Base-by-base conservation (phyloP, 1,140 invertebrate genomes). In the Drosophila funebris region DNA sequence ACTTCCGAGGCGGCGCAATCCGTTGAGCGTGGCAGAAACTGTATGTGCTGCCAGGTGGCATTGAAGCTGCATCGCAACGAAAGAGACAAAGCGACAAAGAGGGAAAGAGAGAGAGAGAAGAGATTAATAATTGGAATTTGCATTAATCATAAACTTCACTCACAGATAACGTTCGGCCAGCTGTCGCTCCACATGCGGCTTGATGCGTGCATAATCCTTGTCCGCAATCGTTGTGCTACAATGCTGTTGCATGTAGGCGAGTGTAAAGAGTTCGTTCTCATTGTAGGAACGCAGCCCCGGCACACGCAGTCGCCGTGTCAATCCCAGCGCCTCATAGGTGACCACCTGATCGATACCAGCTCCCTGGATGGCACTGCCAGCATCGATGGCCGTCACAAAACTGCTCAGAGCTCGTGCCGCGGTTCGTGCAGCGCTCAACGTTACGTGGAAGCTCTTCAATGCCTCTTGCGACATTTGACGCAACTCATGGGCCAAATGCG, bases 31-130 rank as follows among this genome's bases (percentile, higher is more conserved):
- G 88, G 79, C 71, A 91, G 63, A 57, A 90, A 90, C 72, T 90
- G 90, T 41, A 91, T 90, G 24, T 91, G 90, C 54, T 90, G 83
- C 90, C 90, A 91, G 13, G 88, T 90, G 54, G 90, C 89, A 46
- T 91, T 90, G 52, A 91, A 91, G 37, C 90, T 91, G 46, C 13
- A 81, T 52, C 31, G 63, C 39, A 62, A 41, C 33, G 43, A 46
- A 44, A 48, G 61, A 62, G 46, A 60, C 7, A 46, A 4, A 54
- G 41, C 20, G 33, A n/a, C n/a, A n/a, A n/a, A 48, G 11, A 61
- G 1, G 22, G 22, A 62, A 11, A 52, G 39, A 36, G 20, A 33
- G 27, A 13, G 37, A 53, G 29, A 24, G 13, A 20, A 4, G 24
- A n/a, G 0, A 31, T 9, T n/a, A 24, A 1, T 33, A n/a, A 4